These are phyloP conservation scores for Drosophila bocki DNA, from an alignment of 1,140 invertebrate genomes.

Conservation along the genomic window DNA sequence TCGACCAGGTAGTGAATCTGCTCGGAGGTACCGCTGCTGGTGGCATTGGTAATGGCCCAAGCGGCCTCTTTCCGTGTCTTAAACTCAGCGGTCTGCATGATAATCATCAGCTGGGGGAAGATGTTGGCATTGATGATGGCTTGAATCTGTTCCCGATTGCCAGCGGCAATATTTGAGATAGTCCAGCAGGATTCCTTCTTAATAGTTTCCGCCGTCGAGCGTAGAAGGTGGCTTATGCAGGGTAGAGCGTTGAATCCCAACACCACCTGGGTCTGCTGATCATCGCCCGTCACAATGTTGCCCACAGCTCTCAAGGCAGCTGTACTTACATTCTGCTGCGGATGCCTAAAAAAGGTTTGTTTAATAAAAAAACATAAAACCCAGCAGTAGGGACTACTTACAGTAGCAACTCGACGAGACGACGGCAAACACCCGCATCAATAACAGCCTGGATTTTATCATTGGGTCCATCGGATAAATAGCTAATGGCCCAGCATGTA, in stretches of 20 bases:
- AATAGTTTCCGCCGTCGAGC: conserved; percentile 93
- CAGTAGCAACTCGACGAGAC: conserved; percentile 97
- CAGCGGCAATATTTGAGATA: conserved; percentile 98
- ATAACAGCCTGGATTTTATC: conserved; percentile 99
- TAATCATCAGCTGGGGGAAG: conserved; percentile 96
- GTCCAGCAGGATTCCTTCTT: conserved; percentile 99
- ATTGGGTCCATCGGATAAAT: conserved; percentile 98
- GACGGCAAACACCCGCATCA: conserved; percentile 96
- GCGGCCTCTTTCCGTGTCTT: conserved; percentile 99
- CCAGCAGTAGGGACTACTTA: conserved; percentile 85
- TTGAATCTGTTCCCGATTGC: conserved; percentile 97
- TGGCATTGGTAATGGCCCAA: conserved; percentile 99
- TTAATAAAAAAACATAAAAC: not conserved
- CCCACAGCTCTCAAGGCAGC: conserved; percentile 97
- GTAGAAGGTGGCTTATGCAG: conserved; percentile 93
- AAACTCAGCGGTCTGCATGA: conserved; percentile 96
- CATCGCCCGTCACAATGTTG: conserved; percentile 99
- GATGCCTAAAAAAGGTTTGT: conserved; percentile 88
- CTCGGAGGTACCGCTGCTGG: conserved; percentile 96
- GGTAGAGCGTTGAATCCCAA: conserved; percentile 96
- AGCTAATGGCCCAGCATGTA: conserved; percentile 97
- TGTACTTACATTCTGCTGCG: conserved; percentile 96
- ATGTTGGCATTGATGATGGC: conserved; percentile 98
- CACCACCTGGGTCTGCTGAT: conserved; percentile 97
- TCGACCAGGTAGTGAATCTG: conserved; percentile 92